Evolutionary conservation across 2,113 vertebrate genomes (phyloP).

Genomic region (Ranitomeya imitator): DNA sequence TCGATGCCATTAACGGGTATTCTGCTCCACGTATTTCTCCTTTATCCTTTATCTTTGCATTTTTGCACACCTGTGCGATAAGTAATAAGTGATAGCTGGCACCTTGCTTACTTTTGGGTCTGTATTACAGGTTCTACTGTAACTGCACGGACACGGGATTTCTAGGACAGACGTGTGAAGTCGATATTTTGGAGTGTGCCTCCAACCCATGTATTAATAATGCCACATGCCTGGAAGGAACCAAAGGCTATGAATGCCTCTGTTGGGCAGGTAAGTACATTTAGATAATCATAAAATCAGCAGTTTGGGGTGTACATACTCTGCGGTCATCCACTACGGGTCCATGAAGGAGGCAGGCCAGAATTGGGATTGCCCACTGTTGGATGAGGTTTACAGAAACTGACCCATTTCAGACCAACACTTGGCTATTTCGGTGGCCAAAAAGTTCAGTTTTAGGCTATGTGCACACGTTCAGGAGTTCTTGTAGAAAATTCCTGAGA

Average conservation of each 20-base stretch:
- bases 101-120: background rate
- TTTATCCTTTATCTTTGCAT: background rate
- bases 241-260: slow-evolving; percentile 80
- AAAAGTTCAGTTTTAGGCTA: too few relatives aligned
- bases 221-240: slow-evolving; percentile 81
- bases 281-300: background rate
- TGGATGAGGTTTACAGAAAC: too few relatives aligned
- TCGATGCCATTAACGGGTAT: slow-evolving; percentile 81
- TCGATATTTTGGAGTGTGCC: slow-evolving; percentile 87
- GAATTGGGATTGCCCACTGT: background rate
- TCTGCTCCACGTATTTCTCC: slow-evolving; percentile 59
- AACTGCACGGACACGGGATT: slow-evolving; percentile 87
- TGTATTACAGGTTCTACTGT: slow-evolving; percentile 78
- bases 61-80: background rate
- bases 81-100: background rate
- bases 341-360: background rate
- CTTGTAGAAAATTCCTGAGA: too few relatives aligned
- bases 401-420: too few relatives aligned
- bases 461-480: too few relatives aligned
- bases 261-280: slow-evolving; percentile 86
- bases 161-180: slow-evolving; percentile 79
- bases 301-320: background rate
- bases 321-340: background rate
- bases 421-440: too few relatives aligned
- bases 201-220: slow-evolving; percentile 86